These are phyloP conservation scores for Eucriotettix oculatus DNA, from an alignment of 2,888 invertebrate genomes.

Conservation along the genomic window DNA sequence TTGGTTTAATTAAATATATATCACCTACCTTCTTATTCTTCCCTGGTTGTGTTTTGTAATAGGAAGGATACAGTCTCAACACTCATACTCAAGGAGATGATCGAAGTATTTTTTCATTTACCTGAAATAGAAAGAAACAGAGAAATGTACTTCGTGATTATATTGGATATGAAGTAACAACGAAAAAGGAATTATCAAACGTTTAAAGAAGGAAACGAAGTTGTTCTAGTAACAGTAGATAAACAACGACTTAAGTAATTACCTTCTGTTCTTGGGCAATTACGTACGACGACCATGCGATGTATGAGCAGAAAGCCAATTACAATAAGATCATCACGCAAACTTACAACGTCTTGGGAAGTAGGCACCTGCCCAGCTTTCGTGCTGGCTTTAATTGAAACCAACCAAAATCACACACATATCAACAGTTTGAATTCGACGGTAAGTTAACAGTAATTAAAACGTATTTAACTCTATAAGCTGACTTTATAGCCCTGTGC, in stretches of 20 bases:
- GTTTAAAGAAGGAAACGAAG: no score
- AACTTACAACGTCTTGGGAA: background rate
- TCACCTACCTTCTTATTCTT: no score
- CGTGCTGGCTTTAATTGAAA: background rate
- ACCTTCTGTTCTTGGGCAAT: background rate
- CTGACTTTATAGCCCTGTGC: background rate
- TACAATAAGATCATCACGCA: background rate
- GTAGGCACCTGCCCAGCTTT: background rate
- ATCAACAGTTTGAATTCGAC: background rate
- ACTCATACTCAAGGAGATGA: no score
- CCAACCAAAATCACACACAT: background rate
- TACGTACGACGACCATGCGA: background rate
- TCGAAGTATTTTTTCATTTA: no score
- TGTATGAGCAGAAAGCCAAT: background rate
- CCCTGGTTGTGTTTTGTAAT: no score
- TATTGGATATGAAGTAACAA: no score
- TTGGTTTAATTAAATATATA: no score
- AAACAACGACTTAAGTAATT: background rate
- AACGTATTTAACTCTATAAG: background rate
- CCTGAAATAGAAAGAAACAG: no score
- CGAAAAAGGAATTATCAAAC: no score
- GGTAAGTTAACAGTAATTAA: background rate
- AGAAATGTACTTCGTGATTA: no score
- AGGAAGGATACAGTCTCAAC: no score
- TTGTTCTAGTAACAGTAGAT: background rate